Percentiles rank a stretch among this genome's conserved stretches.
These are phyloP conservation scores for Chironomus riparius DNA, from an alignment of 2,888 invertebrate genomes.

Conservation along the genomic window DNA sequence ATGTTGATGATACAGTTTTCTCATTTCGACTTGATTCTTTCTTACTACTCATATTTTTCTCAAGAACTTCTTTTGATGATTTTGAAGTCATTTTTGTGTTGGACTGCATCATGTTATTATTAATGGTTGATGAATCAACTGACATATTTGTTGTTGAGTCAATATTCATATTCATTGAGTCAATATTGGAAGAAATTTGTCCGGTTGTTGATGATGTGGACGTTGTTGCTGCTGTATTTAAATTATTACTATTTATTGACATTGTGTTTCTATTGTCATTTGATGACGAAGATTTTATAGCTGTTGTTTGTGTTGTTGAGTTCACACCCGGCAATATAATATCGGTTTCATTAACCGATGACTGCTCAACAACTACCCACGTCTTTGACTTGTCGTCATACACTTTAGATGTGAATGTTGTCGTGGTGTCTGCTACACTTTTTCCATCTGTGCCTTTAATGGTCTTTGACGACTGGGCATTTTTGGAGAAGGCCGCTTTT, in stretches of 20 bases:
- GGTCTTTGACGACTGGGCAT: constrained; percentile 6
- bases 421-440: constrained; percentile 29
- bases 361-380: constrained; percentile 31
- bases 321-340: constrained; percentile 17
- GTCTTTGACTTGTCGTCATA: constrained; percentile 31
- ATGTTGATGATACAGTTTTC: constrained; percentile 23
- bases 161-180: neutral
- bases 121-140: neutral
- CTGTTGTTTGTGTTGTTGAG: neutral
- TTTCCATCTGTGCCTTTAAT: constrained; percentile 14
- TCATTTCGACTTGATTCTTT: constrained; percentile 25
- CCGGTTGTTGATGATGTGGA: neutral
- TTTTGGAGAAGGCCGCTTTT: neutral
- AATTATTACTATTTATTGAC: neutral
- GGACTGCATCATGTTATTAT: neutral
- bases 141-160: neutral
- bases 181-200: neutral
- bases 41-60: constrained; percentile 21
- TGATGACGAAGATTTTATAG: neutral
- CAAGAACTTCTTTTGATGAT: constrained; percentile 21
- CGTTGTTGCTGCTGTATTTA: neutral
- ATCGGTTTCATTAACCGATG: constrained; percentile 30
- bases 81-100: constrained; percentile 21
- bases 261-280: neutral
- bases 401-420: constrained; percentile 31